Conservation (phyloP, 1,140 invertebrate species). For the Diabrotica virgifera region DNA sequence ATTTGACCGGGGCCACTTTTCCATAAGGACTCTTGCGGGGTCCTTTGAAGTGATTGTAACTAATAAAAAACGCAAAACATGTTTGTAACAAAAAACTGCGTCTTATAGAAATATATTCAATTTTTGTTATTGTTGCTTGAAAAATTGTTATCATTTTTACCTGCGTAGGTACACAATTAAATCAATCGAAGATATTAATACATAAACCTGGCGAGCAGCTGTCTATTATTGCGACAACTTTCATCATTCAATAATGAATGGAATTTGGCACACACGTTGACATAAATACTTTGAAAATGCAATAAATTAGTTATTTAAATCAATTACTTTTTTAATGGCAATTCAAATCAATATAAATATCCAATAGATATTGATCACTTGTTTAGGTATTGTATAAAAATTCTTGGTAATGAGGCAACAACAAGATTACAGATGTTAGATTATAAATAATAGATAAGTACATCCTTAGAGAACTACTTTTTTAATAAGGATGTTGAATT, state of each 20-base stretch:
- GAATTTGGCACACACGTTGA: conserved; percentile 1
- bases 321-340: neutral
- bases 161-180: too few species aligned
- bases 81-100: too few species aligned
- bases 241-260: neutral
- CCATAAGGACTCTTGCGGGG: too few species aligned
- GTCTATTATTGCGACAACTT: neutral
- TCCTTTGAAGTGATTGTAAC: too few species aligned
- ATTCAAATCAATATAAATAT: neutral
- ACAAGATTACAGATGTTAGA: neutral
- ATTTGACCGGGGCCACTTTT: too few species aligned
- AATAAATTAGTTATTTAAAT: conserved; percentile 1
- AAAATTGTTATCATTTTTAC: too few species aligned
- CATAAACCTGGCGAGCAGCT: neutral
- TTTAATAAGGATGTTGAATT: too few species aligned
- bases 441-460: neutral
- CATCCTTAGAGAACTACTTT: too few species aligned
- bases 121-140: too few species aligned
- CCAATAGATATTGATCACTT: neutral
- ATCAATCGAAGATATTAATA: neutral
- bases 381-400: conserved; percentile 1
- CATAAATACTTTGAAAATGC: neutral
- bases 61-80: too few species aligned
- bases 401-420: neutral
- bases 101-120: too few species aligned